These are phyloP conservation scores for Drosophila neoperkinsi DNA, from an alignment of 2,888 invertebrate genomes.

Conservation along the genomic window DNA sequence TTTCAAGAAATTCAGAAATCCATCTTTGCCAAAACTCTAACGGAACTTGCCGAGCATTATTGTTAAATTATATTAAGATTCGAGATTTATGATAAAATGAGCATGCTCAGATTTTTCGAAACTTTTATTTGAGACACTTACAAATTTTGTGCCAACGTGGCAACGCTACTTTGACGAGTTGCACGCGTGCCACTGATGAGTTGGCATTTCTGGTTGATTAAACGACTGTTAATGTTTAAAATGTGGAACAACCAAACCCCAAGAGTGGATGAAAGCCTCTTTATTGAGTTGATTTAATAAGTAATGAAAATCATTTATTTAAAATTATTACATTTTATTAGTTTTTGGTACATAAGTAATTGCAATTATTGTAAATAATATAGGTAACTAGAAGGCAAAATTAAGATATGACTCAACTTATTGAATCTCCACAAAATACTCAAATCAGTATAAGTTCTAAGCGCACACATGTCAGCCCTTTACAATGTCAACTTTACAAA, in stretches of 20 bases:
- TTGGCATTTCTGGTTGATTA: not conserved
- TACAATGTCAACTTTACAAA: slow-evolving; percentile 9
- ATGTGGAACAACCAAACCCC: not conserved
- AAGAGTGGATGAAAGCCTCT: not conserved
- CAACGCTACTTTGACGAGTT: not conserved
- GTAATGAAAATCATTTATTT: not conserved
- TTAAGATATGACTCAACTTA: not conserved
- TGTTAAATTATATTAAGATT: not conserved
- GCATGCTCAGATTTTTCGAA: not conserved
- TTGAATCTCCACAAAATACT: not conserved
- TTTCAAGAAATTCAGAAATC: not conserved
- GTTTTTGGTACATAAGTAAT: not conserved
- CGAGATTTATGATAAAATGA: not conserved
- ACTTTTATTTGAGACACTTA: not conserved
- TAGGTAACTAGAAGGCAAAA: not conserved
- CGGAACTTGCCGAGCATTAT: not conserved
- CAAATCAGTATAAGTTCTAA: not conserved
- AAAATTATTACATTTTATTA: not conserved
- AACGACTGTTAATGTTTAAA: not conserved
- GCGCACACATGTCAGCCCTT: not conserved
- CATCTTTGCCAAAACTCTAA: not conserved
- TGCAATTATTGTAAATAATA: not conserved
- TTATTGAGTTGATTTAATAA: not conserved
- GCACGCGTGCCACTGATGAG: not conserved
- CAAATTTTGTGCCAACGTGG: not conserved